Base-by-base conservation (phyloP, 2,888 invertebrate species). In the Tetranychus truncatus region DNA sequence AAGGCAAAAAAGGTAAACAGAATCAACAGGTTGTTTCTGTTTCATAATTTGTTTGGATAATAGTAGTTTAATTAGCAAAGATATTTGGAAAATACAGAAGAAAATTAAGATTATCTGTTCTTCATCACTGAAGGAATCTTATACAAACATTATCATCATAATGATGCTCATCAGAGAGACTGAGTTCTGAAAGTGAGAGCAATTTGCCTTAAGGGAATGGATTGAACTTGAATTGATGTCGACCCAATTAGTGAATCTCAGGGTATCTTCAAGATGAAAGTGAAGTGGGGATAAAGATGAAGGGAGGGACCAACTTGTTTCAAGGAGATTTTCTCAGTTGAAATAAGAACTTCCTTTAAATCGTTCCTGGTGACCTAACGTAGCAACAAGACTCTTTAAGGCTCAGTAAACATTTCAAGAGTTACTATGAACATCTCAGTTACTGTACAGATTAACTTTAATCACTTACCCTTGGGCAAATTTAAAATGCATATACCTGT, bases 191-290 rank as follows among this genome's bases (percentile, higher is more conserved):
- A 34, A 34, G 34, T 34, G 34, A 34, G 34, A 34, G 34, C 34
- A 34, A 3, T 55, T 55, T 15, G 11, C 55, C 55, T 55, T 55
- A 15, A 55, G 55, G 55, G 11, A 55, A 55, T 55, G 15, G 55
- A 55, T 55, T 55, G 55, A 55, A 55, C 55, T 55, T 55, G 55
- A 55, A 55, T 55, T 55, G 55, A 55, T 55, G 55, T 55, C 55
- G 55, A 55, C 55, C 55, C 55, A 55, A 7, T 55, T 55, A 55
- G 55, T 55, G 55, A 9, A 55, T 55, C 9, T 55, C 55, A 55
- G 15, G 9, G 55, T 55, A 15, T 55, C 9, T 55, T 55, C 55
- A 55, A 55, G 55, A 55, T 55, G 55, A 55, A 55, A 55, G 55
- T 55, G 55, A 55, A 55, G 15, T 55, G 9, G 15, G 55, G 55